These are phyloP conservation scores for Tapirus terrestris DNA, from an alignment of 2,113 vertebrate species.

Conservation along the genomic window DNA sequence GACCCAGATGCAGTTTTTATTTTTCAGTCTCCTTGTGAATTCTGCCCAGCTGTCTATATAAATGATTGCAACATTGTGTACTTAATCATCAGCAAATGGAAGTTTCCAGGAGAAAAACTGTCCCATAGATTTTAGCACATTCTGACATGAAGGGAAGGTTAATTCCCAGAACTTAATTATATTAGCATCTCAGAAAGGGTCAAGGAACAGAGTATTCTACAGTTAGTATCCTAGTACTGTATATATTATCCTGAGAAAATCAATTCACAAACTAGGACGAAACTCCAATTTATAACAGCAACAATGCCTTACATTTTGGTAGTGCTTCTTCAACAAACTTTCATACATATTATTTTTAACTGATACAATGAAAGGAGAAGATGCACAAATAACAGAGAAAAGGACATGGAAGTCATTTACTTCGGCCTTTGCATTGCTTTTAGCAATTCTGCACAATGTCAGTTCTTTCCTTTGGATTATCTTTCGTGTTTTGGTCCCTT, in stretches of 20 bases:
- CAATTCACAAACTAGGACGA: constrained; percentile 33
- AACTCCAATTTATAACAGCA: not conserved
- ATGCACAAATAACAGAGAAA: not conserved
- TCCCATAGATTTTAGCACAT: constrained; percentile 60
- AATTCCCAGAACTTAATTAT: constrained; percentile 69
- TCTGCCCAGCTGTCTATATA: constrained; percentile 52
- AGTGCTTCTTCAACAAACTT: not conserved
- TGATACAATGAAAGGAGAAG: not conserved
- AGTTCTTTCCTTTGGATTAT: not conserved
- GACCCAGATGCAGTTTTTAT: not conserved
- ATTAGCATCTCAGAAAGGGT: constrained; percentile 37
- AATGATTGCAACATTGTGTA: constrained; percentile 52
- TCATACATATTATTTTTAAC: not conserved
- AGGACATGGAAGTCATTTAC: not conserved
- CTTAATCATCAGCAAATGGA: constrained; percentile 70
- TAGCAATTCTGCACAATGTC: not conserved
- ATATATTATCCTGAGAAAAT: constrained; percentile 49
- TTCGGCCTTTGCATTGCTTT: not conserved
- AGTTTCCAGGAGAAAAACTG: constrained; percentile 74
- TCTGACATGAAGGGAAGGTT: constrained; percentile 71
- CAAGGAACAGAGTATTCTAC: not conserved
- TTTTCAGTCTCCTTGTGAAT: constrained; percentile 51
- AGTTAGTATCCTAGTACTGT: not conserved
- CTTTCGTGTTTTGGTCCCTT: not conserved
- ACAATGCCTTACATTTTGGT: not conserved